Evolutionary conservation across 2,113 vertebrate genomes (phyloP).

Genomic region (zebrafish (Danio rerio)): DNA sequence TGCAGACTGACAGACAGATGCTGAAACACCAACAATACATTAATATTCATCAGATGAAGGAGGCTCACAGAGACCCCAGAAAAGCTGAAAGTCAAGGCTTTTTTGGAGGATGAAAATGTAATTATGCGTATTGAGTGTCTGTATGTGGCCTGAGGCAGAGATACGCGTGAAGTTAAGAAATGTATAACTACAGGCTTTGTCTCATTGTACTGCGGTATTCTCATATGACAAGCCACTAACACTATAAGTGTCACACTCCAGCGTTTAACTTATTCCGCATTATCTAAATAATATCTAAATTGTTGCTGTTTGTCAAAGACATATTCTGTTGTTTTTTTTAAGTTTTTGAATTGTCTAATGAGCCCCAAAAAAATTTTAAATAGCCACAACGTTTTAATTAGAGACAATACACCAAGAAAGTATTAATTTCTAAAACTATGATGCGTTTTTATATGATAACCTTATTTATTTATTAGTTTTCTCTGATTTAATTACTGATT

Average conservation of each 20-base stretch:
- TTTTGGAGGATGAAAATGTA: constrained; percentile 15
- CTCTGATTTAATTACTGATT: too few species aligned
- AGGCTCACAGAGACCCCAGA: not conserved
- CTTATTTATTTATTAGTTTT: too few species aligned
- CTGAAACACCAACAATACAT: constrained; percentile 44
- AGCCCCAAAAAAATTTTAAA: too few species aligned
- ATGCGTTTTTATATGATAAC: too few species aligned
- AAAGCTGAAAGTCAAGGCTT: constrained; percentile 16
- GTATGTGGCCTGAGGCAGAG: not conserved
- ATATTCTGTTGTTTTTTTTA: not conserved
- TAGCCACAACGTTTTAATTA: too few species aligned
- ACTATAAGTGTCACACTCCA: not conserved
- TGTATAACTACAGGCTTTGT: not conserved
- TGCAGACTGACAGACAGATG: constrained; percentile 50
- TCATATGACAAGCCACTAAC: not conserved
- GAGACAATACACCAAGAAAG: too few species aligned
- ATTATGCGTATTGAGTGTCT: constrained; percentile 21
- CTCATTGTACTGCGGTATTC: not conserved
- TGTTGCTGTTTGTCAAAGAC: not conserved
- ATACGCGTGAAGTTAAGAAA: constrained; percentile 22
- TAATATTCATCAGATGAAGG: constrained; percentile 54
- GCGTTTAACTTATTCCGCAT: not conserved
- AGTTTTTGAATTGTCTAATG: not conserved
- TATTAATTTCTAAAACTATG: too few species aligned
- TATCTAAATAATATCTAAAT: not conserved